A percentile compares a stretch with the other conserved stretches of the same genome.
Conservation (phyloP, 2,797 vertebrate genomes). For the Microctenopoma lineatum region DNA sequence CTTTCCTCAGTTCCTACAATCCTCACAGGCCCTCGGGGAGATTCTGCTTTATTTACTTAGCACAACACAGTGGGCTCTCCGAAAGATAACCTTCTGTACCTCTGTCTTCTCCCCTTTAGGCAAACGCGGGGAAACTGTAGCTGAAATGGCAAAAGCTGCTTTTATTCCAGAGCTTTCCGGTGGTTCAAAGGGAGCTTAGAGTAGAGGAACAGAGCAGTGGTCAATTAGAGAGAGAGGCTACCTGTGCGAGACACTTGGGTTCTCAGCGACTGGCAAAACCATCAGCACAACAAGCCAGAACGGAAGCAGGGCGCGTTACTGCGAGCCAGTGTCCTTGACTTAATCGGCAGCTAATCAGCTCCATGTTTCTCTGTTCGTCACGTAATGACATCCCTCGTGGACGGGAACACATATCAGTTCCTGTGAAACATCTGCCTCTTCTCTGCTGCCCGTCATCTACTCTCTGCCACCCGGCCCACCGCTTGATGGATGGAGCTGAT, state of each 20-base stretch:
- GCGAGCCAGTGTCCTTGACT: constrained; percentile 76
- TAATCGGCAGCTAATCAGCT: constrained; percentile 78
- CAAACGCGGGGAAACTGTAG: constrained; percentile 21
- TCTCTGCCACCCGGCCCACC: constrained; percentile 53
- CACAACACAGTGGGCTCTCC: constrained; percentile 49
- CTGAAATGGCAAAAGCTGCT: constrained; percentile 33
- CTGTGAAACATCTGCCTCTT: constrained; percentile 77
- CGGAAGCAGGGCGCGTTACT: constrained; percentile 40
- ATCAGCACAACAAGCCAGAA: constrained; percentile 40
- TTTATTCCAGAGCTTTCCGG: constrained; percentile 42
- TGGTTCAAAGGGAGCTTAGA: constrained; percentile 37
- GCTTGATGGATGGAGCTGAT: constrained; percentile 72
- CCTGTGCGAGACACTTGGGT: constrained; percentile 50
- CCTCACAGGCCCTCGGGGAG: constrained; percentile 61
- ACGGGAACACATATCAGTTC: constrained; percentile 64
- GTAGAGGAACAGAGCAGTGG: constrained; percentile 31
- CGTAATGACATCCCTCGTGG: constrained; percentile 76
- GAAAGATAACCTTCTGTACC: constrained; percentile 47
- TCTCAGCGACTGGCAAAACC: constrained; percentile 48
- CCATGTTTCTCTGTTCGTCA: constrained; percentile 69
- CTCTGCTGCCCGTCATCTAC: constrained; percentile 72
- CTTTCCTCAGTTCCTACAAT: constrained; percentile 64
- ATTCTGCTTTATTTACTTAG: constrained; percentile 73
- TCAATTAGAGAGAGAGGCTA: constrained; percentile 63
- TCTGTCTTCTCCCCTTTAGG: constrained; percentile 44